phyloP scores from a whole-genome alignment of 2,113 vertebrate species.

The Phylloscopus trochiloides region DNA sequence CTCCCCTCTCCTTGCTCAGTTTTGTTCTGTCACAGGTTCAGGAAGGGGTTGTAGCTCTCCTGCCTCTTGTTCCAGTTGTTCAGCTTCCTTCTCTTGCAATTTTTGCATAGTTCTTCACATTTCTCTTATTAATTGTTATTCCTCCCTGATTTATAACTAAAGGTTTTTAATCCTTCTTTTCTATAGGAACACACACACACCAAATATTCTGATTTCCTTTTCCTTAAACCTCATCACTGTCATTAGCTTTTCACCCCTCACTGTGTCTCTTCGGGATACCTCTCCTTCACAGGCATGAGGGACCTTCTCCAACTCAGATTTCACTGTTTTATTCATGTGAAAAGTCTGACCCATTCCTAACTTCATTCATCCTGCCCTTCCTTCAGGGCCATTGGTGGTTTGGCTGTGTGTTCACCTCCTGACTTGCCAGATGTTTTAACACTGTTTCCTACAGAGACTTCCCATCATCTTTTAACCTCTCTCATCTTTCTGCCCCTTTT shows the following conservation, averaged over 20 bases:
- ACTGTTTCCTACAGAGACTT: background rate
- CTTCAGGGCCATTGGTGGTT: background rate
- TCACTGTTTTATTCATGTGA: background rate
- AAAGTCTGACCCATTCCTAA: background rate
- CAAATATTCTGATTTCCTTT: background rate
- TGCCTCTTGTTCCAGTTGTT: background rate
- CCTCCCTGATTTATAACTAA: background rate
- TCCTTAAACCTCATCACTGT: background rate
- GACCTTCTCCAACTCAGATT: background rate
- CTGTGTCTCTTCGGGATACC: fast-evolving
- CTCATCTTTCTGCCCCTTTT: background rate
- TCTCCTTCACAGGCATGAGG: fast-evolving
- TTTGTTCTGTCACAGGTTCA: background rate
- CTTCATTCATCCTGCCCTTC: background rate
- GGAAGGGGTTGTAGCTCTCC: background rate
- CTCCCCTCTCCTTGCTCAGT: background rate
- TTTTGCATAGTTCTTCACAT: background rate
- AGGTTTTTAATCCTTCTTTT: background rate
- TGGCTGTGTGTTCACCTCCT: background rate
- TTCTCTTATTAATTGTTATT: background rate
- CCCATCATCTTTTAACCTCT: background rate
- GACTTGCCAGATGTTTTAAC: background rate
- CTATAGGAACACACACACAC: background rate
- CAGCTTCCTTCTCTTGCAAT: background rate
- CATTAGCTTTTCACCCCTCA: background rate